Evolutionary conservation across 2,888 invertebrate genomes (phyloP).

Genomic region (Melanostoma scalare): DNA sequence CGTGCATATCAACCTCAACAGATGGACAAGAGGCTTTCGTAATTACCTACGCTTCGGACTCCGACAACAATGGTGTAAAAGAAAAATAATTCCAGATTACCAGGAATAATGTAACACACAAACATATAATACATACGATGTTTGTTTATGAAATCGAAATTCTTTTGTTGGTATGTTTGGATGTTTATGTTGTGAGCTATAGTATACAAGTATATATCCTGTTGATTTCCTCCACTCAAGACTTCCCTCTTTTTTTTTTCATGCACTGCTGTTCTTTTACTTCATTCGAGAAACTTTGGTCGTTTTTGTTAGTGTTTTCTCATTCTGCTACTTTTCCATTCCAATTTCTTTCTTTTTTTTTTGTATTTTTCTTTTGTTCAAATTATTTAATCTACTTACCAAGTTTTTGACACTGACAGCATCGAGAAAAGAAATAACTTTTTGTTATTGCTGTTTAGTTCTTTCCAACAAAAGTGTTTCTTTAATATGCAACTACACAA

Average conservation of each 20-base stretch:
- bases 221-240: constrained; percentile 41
- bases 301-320: constrained; percentile 34
- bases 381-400: constrained; percentile 69
- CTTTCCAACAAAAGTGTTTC: no score
- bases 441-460: constrained; percentile 1
- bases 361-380: constrained; percentile 34
- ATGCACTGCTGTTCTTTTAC: constrained; percentile 47
- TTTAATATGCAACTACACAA: no score
- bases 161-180: constrained; percentile 20
- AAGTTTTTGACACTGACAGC: constrained; percentile 48
- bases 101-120: constrained; percentile 29
- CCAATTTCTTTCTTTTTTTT: constrained; percentile 26
- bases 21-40: constrained; percentile 42
- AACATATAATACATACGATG: background rate
- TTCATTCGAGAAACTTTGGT: constrained; percentile 25
- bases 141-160: constrained; percentile 27
- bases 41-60: constrained; percentile 52
- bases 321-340: constrained; percentile 14
- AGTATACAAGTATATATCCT: constrained; percentile 38
- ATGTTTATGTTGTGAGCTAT: constrained; percentile 6
- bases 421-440: constrained; percentile 26
- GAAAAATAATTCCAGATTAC: constrained; percentile 39
- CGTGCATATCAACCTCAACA: constrained; percentile 35
- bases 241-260: constrained; percentile 15
- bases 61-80: constrained; percentile 42